Percentiles rank a stretch among this genome's conserved stretches.
phyloP scores from a whole-genome alignment of 2,113 vertebrate genomes.

The Serinus canaria region DNA sequence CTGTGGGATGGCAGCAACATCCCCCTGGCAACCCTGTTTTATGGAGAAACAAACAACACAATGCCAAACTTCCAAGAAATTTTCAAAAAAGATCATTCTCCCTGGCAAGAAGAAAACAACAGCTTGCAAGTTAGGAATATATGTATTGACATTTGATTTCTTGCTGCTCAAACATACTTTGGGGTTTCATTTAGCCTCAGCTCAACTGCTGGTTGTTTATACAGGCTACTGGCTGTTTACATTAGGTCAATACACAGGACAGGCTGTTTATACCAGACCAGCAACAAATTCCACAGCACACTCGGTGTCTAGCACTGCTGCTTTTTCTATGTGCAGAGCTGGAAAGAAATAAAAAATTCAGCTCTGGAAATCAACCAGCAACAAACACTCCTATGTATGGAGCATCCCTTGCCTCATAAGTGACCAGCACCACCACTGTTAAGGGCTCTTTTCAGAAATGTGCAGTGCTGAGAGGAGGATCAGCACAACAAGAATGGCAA shows the following conservation, averaged over 20 bases:
- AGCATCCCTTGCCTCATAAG: background rate
- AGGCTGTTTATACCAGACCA: slow-evolving; percentile 49
- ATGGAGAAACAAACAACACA: background rate
- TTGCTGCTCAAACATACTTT: slow-evolving; percentile 11
- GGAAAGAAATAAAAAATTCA: background rate
- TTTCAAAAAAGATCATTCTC: background rate
- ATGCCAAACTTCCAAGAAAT: background rate
- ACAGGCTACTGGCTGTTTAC: slow-evolving; percentile 67
- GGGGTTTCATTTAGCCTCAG: slow-evolving; percentile 23
- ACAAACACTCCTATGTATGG: background rate
- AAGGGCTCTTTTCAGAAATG: background rate
- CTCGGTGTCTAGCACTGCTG: background rate
- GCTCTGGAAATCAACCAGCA: background rate
- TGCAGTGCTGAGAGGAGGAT: background rate
- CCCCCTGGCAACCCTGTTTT: background rate
- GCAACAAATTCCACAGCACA: slow-evolving; percentile 36
- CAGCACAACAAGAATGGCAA: background rate
- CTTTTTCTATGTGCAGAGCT: background rate
- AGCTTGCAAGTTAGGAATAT: background rate
- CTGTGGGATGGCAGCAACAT: background rate
- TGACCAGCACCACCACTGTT: background rate
- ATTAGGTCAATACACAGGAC: slow-evolving; percentile 52
- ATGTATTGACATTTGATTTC: slow-evolving; percentile 22
- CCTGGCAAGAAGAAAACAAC: background rate
- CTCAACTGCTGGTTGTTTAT: slow-evolving; percentile 57